phyloP scores from a whole-genome alignment of 2,113 vertebrate species.

The Cardinalis cardinalis region DNA sequence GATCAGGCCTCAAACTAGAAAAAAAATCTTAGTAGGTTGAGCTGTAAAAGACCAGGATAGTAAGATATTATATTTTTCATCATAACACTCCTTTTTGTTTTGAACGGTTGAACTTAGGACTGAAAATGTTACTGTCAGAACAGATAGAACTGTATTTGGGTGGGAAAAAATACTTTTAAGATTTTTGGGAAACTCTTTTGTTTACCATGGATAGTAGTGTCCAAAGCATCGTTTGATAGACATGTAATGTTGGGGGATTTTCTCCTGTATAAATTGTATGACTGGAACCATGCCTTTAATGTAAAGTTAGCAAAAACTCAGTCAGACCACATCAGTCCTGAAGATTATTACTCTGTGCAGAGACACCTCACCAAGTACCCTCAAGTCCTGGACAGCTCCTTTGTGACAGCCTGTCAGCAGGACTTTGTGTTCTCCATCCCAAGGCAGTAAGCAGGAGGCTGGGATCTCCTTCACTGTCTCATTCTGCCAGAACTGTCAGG shows the following conservation, averaged over 20 bases:
- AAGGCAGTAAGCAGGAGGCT: neutral
- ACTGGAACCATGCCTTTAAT: neutral
- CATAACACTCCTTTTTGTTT: neutral
- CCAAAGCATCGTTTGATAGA: neutral
- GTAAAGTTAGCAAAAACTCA: neutral
- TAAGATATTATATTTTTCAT: neutral
- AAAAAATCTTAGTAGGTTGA: neutral
- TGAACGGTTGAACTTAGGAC: neutral
- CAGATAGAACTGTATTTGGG: neutral
- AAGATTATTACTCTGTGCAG: neutral
- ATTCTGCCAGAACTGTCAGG: neutral
- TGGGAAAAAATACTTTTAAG: neutral
- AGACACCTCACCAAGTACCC: neutral
- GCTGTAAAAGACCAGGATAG: neutral
- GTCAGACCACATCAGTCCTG: neutral
- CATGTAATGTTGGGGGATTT: neutral
- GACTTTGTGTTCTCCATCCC: neutral
- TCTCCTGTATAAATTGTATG: neutral
- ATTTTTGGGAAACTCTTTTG: neutral
- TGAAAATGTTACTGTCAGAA: neutral
- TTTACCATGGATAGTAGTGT: neutral
- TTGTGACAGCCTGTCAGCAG: neutral
- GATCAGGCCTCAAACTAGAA: neutral
- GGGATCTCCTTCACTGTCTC: neutral
- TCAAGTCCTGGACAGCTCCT: neutral